These are phyloP conservation scores for Corythornis madagascariensis DNA, from an alignment of 2,113 vertebrate species.

Conservation along the genomic window DNA sequence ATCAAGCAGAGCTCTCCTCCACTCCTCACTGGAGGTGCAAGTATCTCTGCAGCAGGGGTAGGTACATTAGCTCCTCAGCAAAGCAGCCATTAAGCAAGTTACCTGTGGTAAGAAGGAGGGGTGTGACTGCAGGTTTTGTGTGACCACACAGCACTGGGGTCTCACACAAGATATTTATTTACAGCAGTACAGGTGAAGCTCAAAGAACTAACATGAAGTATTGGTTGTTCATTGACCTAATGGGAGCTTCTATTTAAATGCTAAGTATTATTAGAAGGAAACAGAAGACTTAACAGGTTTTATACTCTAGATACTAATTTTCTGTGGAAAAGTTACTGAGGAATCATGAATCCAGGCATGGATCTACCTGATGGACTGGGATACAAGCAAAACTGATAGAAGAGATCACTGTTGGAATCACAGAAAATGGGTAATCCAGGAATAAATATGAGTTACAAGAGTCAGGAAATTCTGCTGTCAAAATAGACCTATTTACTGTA, in stretches of 20 bases:
- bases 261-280: conserved; percentile 24
- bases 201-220: background rate
- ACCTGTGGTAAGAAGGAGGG: background rate
- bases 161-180: background rate
- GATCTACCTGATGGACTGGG: conserved; percentile 1
- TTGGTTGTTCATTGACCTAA: conserved; percentile 38
- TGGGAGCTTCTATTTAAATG: conserved; percentile 31
- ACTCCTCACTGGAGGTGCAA: background rate
- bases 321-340: conserved; percentile 7
- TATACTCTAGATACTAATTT: conserved; percentile 15
- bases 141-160: background rate
- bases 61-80: conserved; percentile 39
- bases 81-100: conserved; percentile 45
- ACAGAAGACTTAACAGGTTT: conserved; percentile 25
- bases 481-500: conserved; percentile 18
- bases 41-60: conserved; percentile 18
- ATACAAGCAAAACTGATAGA: conserved; percentile 26
- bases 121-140: background rate
- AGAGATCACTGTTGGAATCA: background rate
- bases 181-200: conserved; percentile 1
- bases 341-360: background rate
- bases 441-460: background rate
- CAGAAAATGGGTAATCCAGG: background rate
- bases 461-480: conserved; percentile 12
- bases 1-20: conserved; percentile 34